phyloP scores from a whole-genome alignment of 2,888 invertebrate genomes.

The Hololepta plana region DNA sequence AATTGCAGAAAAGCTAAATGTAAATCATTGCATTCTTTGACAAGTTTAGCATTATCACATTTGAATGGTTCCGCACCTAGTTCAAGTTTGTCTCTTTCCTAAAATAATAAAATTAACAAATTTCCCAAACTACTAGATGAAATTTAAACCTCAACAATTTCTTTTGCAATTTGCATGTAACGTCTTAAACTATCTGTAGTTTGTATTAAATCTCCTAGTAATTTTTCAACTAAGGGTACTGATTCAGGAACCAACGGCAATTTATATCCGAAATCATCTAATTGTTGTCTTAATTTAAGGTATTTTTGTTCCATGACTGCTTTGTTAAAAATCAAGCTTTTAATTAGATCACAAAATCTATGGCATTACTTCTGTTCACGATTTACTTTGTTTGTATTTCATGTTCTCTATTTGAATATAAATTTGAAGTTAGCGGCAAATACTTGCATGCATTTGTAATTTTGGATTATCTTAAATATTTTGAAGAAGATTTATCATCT shows the following conservation, averaged over 20 bases:
- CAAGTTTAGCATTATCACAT: conserved; percentile 58
- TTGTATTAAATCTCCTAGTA: conserved; percentile 67
- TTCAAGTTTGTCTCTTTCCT: conserved; percentile 52
- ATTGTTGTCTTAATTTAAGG: conserved; percentile 37
- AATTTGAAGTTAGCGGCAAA: too few species aligned
- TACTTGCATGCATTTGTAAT: too few species aligned
- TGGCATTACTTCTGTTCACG: too few species aligned
- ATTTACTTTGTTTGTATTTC: too few species aligned
- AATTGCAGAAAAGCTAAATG: conserved; percentile 45
- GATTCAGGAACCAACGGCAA: conserved; percentile 58
- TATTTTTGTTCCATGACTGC: conserved; percentile 22
- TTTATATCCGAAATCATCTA: conserved; percentile 69
- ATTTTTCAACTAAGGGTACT: conserved; percentile 59
- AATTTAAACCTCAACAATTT: conserved; percentile 38
- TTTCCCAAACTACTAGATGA: conserved; percentile 4
- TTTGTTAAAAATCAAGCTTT: too few species aligned
- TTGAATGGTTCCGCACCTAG: conserved; percentile 60
- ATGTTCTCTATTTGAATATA: too few species aligned
- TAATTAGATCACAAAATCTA: too few species aligned
- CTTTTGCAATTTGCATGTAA: conserved; percentile 58
- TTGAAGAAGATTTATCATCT: too few species aligned
- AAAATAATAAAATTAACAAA: conserved; percentile 14
- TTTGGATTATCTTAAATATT: too few species aligned
- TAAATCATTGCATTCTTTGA: conserved; percentile 57
- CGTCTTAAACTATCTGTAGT: conserved; percentile 77